Evolutionary conservation across 2,113 vertebrate species (phyloP), one percentile per base, ranked within the genome.

Genomic region (Dissostichus mawsoni): DNA sequence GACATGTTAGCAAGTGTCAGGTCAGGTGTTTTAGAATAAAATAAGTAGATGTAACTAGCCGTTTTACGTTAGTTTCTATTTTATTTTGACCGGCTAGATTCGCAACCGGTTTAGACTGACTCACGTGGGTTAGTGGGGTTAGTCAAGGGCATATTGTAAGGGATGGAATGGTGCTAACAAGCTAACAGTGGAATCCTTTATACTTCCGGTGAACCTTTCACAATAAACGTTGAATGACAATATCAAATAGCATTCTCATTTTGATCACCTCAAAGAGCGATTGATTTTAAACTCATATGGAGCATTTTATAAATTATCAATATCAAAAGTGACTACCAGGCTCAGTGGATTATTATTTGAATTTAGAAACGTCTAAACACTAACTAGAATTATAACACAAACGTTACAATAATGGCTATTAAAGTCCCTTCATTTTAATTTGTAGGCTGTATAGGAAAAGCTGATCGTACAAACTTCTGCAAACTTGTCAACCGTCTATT

Each of bases 1-100:
- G 92, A 89, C 94, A 95, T 95, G 1, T 48, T 69, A 13, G 29
- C 29, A 11, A 41, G 8, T 20, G 5, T 12, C 29, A 10, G 48
- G 1, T 16, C 4, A 48, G 3, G 23, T 7, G 1, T 20, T 7
- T n/a, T 4, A 36, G 1, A 8, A 8, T 0, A 4, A 44, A 52
- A 25, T 25, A 73, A 3, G 5, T 0, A 36, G 41, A 8, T 51
- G 2, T 11, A 18, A 36, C 6, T 1, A 1, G 14, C 12, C 10
- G 23, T 2, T 11, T 45, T 1, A 2, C 11, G 8, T 11, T 0
- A 0, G n/a, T 2, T 45, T 47, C 5, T 5, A 36, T 25, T 1
- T 25, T 3, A 69, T 0, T 25, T 3, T 8, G 41, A 11, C 5
- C 16, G 3, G 23, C 52, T 17, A 2, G 12, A 1, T 52, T 7